Base-by-base conservation (phyloP, 1,140 invertebrate species). In the Sinonovacula constricta region DNA sequence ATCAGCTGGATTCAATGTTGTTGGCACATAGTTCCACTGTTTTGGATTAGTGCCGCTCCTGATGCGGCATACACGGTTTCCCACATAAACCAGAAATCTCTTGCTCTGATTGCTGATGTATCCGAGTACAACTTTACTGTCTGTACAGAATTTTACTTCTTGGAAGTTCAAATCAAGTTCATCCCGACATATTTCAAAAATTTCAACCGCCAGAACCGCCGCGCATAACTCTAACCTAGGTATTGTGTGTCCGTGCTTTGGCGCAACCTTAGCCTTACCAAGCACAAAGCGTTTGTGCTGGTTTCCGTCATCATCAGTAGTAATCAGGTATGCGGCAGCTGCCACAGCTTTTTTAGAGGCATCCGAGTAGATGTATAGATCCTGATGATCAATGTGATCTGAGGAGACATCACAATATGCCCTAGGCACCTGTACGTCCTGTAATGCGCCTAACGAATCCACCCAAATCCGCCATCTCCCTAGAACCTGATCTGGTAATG, bases 221-320 rank as follows among this genome's bases (percentile, higher is more conserved):
- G 75, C 80, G 54, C 79, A 79, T 0, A 81, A 59, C 51, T 81
- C 79, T 28, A 81, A 28, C 7, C 62, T 24, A 14, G 79, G 85
- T n/a, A 85, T 79, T 7, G 66, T 75, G 18, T 83, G 39, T 28
- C 49, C 65, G 7, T 70, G 39, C 14, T 62, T 49, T 0, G 83
- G 83, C 7, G 85, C 68, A 26, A 85, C 51, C n/a, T 81, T 66
- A 2, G 81, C 65, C 53, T 83, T 86, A 14, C 76, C 77, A 1
- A 78, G 31, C 5, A 83, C 53, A 45, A 66, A 75, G 1, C 26
- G 30, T 33, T 26, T 15, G n/a, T 78, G 28, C n/a, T n/a, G n/a
- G 24, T 5, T 69, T 12, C 30, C 2, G 10, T 31, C 45, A 68
- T 26, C 22, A 28, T 10, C 49, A 53, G 24, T 28, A 7, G 2